These are phyloP conservation scores for Neria commutata DNA, from an alignment of 2,888 invertebrate genomes.

Conservation along the genomic window DNA sequence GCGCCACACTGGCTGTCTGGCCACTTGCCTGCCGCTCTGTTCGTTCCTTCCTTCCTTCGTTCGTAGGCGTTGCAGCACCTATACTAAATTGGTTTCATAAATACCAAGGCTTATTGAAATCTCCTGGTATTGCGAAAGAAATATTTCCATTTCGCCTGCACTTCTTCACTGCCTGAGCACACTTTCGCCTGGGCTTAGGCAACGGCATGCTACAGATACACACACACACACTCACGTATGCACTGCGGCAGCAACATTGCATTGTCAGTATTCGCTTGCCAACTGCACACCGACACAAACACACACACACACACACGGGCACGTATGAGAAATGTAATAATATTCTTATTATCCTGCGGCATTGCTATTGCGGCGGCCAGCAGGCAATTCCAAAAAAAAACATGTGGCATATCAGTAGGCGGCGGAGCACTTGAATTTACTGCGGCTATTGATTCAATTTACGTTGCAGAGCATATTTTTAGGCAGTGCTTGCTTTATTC, in stretches of 20 bases:
- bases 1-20: not conserved
- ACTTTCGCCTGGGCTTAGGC: not conserved
- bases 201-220: too few species aligned
- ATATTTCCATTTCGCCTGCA: not conserved
- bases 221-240: not conserved
- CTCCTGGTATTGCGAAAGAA: conserved; percentile 8
- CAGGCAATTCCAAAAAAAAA: too few species aligned
- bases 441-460: too few species aligned
- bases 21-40: not conserved
- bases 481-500: too few species aligned
- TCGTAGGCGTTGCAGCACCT: not conserved
- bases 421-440: too few species aligned
- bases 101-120: conserved; percentile 17
- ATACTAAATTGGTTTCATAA: conserved; percentile 17
- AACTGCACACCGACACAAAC: not conserved
- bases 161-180: not conserved
- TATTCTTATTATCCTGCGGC: not conserved
- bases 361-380: too few species aligned
- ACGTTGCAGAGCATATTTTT: too few species aligned
- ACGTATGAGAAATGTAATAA: not conserved
- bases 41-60: too few species aligned
- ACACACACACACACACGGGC: not conserved
- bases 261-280: too few species aligned
- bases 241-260: too few species aligned
- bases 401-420: not conserved